A percentile compares a stretch with the other conserved stretches of the same genome.
These are phyloP conservation scores for Caracal caracal DNA, from an alignment of 2,113 vertebrate species.

Conservation along the genomic window DNA sequence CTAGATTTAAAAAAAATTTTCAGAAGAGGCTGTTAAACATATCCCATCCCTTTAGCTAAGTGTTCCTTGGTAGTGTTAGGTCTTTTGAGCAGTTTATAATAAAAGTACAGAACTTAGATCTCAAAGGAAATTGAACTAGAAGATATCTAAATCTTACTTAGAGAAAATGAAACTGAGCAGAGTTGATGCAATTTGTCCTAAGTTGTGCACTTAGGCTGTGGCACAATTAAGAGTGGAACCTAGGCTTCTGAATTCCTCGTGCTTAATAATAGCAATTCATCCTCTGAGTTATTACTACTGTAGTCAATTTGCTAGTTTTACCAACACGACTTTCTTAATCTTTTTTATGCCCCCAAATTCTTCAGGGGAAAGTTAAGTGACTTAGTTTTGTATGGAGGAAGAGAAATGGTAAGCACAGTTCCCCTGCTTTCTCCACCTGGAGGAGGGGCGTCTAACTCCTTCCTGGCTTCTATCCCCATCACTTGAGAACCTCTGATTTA, in stretches of 20 bases:
- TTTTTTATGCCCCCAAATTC: not conserved
- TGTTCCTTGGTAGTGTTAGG: not conserved
- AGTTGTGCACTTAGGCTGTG: not conserved
- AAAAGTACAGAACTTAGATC: constrained; percentile 37
- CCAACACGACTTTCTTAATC: not conserved
- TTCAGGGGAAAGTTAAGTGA: not conserved
- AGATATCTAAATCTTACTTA: constrained; percentile 37
- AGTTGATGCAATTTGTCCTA: not conserved
- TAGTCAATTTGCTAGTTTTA: constrained; percentile 40
- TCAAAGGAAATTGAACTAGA: constrained; percentile 54
- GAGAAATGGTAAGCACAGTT: not conserved
- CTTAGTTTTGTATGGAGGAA: not conserved
- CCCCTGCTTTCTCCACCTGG: not conserved
- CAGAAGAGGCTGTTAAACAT: not conserved
- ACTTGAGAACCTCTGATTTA: not conserved
- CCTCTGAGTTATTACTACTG: not conserved
- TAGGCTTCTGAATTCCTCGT: not conserved
- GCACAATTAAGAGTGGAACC: not conserved
- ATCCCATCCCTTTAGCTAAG: not conserved
- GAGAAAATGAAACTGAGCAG: constrained; percentile 65
- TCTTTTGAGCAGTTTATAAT: constrained; percentile 38
- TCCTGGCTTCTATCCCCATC: not conserved
- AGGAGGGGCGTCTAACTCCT: not conserved
- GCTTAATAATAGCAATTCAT: not conserved
- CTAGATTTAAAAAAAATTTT: not conserved